Evolutionary conservation across 2,888 invertebrate genomes (phyloP).

Genomic region (Drosophila prostipennis): DNA sequence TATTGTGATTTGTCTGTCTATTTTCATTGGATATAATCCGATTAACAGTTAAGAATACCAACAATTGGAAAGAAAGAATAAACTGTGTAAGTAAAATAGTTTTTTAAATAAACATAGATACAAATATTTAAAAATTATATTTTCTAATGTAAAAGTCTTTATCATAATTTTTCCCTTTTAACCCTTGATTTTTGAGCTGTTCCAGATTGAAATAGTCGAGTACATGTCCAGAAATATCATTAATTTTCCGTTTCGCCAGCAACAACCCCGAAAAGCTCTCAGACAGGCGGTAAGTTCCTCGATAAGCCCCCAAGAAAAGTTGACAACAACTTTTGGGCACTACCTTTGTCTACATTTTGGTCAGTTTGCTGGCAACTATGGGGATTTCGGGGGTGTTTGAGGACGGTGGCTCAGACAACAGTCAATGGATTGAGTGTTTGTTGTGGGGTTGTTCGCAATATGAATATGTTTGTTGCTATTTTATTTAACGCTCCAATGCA

Average conservation of each 20-base stretch:
- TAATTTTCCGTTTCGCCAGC: constrained; percentile 1
- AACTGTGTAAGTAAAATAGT: neutral
- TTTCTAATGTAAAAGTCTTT: too few species aligned
- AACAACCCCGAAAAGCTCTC: constrained; percentile 21
- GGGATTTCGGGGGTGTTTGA: neutral
- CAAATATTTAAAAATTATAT: too few species aligned
- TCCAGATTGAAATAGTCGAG: neutral
- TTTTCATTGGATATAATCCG: constrained; percentile 1
- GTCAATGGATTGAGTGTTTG: constrained; percentile 41
- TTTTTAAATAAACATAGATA: neutral
- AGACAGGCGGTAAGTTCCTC: constrained; percentile 7
- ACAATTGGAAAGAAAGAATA: too few species aligned
- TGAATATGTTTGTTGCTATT: constrained; percentile 23
- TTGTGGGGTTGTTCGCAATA: constrained; percentile 54
- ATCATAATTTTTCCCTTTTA: too few species aligned
- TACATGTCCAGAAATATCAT: neutral
- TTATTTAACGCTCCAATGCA: constrained; percentile 46
- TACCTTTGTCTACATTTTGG: constrained; percentile 35
- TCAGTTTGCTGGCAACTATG: constrained; percentile 25
- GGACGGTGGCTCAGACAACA: constrained; percentile 57
- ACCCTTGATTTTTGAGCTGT: too few species aligned
- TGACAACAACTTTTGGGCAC: constrained; percentile 40
- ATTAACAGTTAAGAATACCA: neutral
- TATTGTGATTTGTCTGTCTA: neutral
- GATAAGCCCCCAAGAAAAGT: constrained; percentile 19